Evolutionary conservation across 2,113 vertebrate species (phyloP).

Genomic region (Amia ocellicauda): DNA sequence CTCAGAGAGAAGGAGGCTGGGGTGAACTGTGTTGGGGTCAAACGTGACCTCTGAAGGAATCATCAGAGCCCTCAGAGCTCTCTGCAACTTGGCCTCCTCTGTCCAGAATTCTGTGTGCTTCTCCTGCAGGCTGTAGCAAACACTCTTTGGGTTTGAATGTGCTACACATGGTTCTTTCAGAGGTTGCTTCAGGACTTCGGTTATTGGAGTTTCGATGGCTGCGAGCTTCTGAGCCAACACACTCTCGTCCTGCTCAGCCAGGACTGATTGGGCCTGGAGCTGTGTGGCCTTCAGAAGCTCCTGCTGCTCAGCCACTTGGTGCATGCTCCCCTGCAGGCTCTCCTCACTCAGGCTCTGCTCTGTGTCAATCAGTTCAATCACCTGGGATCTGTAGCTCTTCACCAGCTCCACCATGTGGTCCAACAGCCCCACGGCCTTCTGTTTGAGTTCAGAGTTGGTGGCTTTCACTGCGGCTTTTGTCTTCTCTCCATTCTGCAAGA

Average conservation of each 20-base stretch:
- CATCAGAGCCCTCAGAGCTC: conserved; percentile 34
- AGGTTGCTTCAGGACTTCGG: conserved; percentile 22
- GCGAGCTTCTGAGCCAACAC: conserved; percentile 49
- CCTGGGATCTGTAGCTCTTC: conserved; percentile 34
- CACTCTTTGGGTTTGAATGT: conserved; percentile 36
- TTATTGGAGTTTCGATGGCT: conserved; percentile 44
- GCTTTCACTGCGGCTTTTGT: conserved; percentile 33
- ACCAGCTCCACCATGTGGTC: conserved; percentile 41
- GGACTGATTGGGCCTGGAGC: conserved; percentile 25
- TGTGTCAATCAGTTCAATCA: conserved; percentile 43
- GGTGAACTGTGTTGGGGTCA: conserved; percentile 45
- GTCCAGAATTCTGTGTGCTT: no score
- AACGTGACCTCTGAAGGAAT: conserved; percentile 53
- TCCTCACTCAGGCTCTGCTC: conserved; percentile 39
- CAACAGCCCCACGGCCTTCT: conserved; percentile 34
- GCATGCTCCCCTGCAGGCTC: conserved; percentile 43
- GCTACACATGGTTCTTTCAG: conserved; percentile 23
- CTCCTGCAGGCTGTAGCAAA: no score
- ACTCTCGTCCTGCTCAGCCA: conserved; percentile 43
- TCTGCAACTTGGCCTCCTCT: no score
- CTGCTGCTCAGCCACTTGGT: conserved; percentile 44
- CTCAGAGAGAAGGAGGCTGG: conserved; percentile 48
- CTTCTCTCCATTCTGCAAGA: conserved; percentile 41
- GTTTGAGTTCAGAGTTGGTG: conserved; percentile 43
- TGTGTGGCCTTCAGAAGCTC: conserved; percentile 47